Conservation (phyloP, 2,113 vertebrate genomes). For the Chionomys nivalis region DNA sequence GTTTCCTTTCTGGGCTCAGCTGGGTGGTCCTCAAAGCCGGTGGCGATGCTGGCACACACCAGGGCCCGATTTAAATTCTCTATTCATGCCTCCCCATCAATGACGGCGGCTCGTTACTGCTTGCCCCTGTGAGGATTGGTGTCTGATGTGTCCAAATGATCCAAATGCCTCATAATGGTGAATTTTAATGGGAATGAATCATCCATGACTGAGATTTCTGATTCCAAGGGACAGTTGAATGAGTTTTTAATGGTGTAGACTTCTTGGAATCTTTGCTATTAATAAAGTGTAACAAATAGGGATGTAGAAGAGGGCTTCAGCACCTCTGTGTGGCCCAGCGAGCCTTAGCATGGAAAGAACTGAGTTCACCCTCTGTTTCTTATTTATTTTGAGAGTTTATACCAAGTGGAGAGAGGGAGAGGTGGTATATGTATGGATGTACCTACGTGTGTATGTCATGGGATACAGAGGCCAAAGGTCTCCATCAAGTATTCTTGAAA, state of each 20-base stretch:
- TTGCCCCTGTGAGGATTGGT: neutral
- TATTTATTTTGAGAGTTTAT: neutral
- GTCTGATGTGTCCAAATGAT: neutral
- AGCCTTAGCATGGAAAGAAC: constrained; percentile 12
- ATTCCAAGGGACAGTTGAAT: neutral
- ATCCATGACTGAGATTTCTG: neutral
- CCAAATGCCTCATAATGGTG: neutral
- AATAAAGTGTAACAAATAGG: neutral
- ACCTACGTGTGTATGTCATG: neutral
- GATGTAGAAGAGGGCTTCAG: neutral
- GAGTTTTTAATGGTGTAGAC: neutral
- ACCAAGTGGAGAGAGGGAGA: too few species aligned
- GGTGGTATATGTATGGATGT: too few species aligned
- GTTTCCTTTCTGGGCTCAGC: constrained; percentile 17
- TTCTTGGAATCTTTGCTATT: constrained; percentile 28
- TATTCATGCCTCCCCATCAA: neutral
- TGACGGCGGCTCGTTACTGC: neutral
- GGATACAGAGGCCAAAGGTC: neutral
- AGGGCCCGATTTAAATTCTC: neutral
- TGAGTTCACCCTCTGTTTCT: neutral
- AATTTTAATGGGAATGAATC: constrained; percentile 7
- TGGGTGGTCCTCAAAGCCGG: neutral
- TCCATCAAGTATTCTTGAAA: too few species aligned
- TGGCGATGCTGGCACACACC: neutral
- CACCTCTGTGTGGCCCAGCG: neutral